A percentile compares a stretch with the other conserved stretches of the same genome.
Conservation (phyloP, 1,140 invertebrate genomes). For the Microplitis demolitor region DNA sequence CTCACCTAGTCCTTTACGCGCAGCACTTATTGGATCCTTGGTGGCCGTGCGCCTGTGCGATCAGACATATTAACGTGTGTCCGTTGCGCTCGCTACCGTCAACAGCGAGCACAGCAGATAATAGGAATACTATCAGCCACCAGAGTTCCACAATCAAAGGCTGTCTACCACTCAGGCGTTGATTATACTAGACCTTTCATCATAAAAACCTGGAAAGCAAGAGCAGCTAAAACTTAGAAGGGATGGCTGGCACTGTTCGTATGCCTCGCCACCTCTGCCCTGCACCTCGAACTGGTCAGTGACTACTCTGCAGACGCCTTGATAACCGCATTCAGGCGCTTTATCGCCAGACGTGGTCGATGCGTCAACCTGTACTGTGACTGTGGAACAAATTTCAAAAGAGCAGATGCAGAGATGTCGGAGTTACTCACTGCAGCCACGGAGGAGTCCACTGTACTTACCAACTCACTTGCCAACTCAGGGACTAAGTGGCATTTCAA, state of each 20-base stretch:
- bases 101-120: too few relatives aligned
- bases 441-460: neutral
- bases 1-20: neutral
- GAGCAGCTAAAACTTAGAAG: slow-evolving; percentile 30
- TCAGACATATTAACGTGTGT: slow-evolving; percentile 17
- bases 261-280: slow-evolving; percentile 32
- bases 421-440: neutral
- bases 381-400: slow-evolving; percentile 26
- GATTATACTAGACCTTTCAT: slow-evolving; percentile 43
- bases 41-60: slow-evolving; percentile 28
- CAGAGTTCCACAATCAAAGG: slow-evolving; percentile 30
- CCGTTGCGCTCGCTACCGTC: too few relatives aligned
- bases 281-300: slow-evolving; percentile 32
- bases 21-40: slow-evolving; percentile 33
- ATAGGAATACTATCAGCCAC: slow-evolving; percentile 43
- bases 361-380: slow-evolving; percentile 15
- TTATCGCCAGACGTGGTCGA: slow-evolving; percentile 30
- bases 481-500: slow-evolving; percentile 48
- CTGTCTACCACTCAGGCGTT: slow-evolving; percentile 37
- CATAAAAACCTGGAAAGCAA: slow-evolving; percentile 34
- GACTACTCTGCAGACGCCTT: slow-evolving; percentile 35
- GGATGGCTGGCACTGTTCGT: slow-evolving; percentile 38
- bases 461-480: neutral
- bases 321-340: slow-evolving; percentile 34
- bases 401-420: slow-evolving; percentile 13